Conservation (phyloP, 2,113 vertebrate genomes). For the Melanotaenia duboulayi region DNA sequence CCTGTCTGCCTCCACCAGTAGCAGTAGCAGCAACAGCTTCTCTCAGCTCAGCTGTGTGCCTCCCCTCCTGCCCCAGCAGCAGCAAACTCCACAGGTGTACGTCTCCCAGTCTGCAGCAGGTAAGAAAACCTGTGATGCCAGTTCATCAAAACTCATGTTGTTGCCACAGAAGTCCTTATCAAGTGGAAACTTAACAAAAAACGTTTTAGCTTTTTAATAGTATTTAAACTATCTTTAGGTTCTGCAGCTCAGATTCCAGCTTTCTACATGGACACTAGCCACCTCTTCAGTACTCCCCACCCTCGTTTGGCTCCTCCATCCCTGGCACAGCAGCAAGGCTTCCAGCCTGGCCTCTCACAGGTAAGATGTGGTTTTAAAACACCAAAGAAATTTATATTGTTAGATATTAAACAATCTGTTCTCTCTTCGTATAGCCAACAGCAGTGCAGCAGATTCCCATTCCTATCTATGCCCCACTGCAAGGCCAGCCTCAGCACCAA, state of each 20-base stretch:
- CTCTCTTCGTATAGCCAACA: conserved; percentile 80
- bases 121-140: conserved; percentile 62
- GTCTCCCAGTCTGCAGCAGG: conserved; percentile 99
- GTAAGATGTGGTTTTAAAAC: conserved; percentile 68
- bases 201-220: not conserved
- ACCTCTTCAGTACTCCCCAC: conserved; percentile 93
- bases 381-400: not conserved
- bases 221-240: conserved; percentile 50
- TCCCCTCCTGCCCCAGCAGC: conserved; percentile 93
- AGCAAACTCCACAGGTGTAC: conserved; percentile 96
- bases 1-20: conserved; percentile 81
- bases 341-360: conserved; percentile 97
- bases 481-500: conserved; percentile 91
- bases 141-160: not conserved
- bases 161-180: too few species aligned
- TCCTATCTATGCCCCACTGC: conserved; percentile 95
- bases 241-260: conserved; percentile 94
- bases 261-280: conserved; percentile 99
- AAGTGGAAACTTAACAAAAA: not conserved
- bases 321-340: conserved; percentile 95
- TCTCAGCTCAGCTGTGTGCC: conserved; percentile 96
- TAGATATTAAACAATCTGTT: not conserved
- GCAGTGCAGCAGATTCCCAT: conserved; percentile 97
- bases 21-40: conserved; percentile 88
- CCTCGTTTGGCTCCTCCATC: conserved; percentile 93